Evolutionary conservation across 1,140 invertebrate genomes (phyloP).

Genomic region (Eurosta solidaginis): DNA sequence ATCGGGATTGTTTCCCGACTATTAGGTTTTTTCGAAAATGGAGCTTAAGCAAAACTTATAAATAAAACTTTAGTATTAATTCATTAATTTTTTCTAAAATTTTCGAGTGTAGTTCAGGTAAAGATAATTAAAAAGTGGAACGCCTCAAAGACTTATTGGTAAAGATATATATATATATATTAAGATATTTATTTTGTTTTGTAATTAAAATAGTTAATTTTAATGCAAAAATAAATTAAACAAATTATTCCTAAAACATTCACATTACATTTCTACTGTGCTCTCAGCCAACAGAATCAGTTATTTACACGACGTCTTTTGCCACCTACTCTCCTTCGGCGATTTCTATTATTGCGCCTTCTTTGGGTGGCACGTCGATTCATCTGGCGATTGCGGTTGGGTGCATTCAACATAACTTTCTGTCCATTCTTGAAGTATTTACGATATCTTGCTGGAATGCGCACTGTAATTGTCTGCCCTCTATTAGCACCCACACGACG

Average conservation of each 20-base stretch:
- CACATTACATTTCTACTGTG: too few species aligned
- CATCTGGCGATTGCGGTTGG: conserved; percentile 38
- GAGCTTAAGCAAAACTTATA: too few species aligned
- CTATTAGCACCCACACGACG: conserved; percentile 47
- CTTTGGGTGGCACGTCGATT: conserved; percentile 46
- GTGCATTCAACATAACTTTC: conserved; percentile 53
- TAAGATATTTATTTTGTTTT: too few species aligned
- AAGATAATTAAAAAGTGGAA: too few species aligned
- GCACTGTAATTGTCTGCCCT: conserved; percentile 49
- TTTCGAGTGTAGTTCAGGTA: too few species aligned
- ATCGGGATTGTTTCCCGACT: too few species aligned
- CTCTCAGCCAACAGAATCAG: too few species aligned
- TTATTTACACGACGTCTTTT: conserved; percentile 30
- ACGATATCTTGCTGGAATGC: conserved; percentile 50
- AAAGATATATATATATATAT: too few species aligned
- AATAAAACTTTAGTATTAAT: too few species aligned
- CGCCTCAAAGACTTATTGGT: too few species aligned
- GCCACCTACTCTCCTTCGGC: conserved; percentile 27
- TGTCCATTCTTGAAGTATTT: conserved; percentile 57
- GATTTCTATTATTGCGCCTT: conserved; percentile 39
- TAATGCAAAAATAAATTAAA: neutral
- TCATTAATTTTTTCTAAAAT: too few species aligned
- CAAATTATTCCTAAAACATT: neutral
- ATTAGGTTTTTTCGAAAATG: too few species aligned
- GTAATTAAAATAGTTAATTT: neutral